Percentiles rank a stretch among this genome's conserved stretches.
Conservation (phyloP, 1,140 invertebrate genomes). For the Chironomus tepperi region DNA sequence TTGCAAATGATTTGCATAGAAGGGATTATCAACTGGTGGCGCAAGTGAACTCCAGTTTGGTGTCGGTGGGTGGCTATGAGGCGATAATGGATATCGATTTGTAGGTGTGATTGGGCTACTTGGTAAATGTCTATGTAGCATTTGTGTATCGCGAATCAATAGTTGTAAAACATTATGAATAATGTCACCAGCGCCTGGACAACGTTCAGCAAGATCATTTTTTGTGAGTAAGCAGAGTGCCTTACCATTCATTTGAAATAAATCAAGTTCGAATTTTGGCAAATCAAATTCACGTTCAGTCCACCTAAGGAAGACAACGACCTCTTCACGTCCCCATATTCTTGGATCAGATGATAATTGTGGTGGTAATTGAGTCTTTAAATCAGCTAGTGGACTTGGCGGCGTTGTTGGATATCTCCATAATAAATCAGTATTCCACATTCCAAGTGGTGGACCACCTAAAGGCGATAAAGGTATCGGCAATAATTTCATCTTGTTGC, state of each 20-base stretch:
- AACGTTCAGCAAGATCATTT: slow-evolving; percentile 79
- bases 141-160: slow-evolving; percentile 68
- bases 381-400: slow-evolving; percentile 63
- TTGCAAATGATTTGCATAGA: slow-evolving; percentile 54
- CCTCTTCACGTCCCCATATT: slow-evolving; percentile 84
- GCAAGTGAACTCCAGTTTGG: slow-evolving; percentile 61
- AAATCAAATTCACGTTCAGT: slow-evolving; percentile 89
- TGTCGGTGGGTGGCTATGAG: slow-evolving; percentile 67
- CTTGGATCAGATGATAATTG: slow-evolving; percentile 77
- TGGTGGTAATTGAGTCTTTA: slow-evolving; percentile 74
- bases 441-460: slow-evolving; percentile 46
- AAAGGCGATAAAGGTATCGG: slow-evolving; percentile 54
- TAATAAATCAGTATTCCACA: slow-evolving; percentile 67
- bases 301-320: slow-evolving; percentile 79
- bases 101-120: slow-evolving; percentile 78
- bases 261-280: slow-evolving; percentile 82
- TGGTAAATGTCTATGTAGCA: slow-evolving; percentile 64
- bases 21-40: slow-evolving; percentile 52
- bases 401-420: slow-evolving; percentile 69
- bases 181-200: slow-evolving; percentile 85
- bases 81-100: slow-evolving; percentile 65
- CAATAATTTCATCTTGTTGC: slow-evolving; percentile 53
- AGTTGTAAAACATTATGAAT: slow-evolving; percentile 87
- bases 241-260: slow-evolving; percentile 98
- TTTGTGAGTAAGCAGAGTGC: slow-evolving; percentile 83